Evolutionary conservation across 1,140 invertebrate species (phyloP).

Genomic region (Pseudobourletiella spinata): DNA sequence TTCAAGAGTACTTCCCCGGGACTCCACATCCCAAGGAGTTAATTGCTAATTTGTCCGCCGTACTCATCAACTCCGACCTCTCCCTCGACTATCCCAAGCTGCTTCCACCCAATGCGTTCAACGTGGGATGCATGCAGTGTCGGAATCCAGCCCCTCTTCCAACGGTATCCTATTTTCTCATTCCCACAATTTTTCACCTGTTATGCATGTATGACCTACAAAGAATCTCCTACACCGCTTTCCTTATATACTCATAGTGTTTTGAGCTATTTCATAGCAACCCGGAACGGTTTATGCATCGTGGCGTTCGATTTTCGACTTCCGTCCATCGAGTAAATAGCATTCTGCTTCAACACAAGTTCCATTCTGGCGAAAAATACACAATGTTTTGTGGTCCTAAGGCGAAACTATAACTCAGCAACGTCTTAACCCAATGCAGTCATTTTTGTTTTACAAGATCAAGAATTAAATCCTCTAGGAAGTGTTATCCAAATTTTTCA

Average conservation of each 20-base stretch:
- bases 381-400: no score
- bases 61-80: slow-evolving; percentile 37
- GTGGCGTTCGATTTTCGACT: neutral
- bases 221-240: neutral
- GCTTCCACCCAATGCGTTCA: slow-evolving; percentile 35
- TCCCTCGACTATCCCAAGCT: slow-evolving; percentile 36
- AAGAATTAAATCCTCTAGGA: no score
- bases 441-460: no score
- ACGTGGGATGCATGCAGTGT: slow-evolving; percentile 27
- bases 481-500: no score
- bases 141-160: slow-evolving; percentile 11
- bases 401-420: no score
- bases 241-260: neutral
- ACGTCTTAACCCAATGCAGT: no score
- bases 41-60: slow-evolving; percentile 35
- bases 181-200: neutral
- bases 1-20: slow-evolving; percentile 30
- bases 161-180: slow-evolving; percentile 11
- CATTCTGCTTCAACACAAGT: no score
- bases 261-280: neutral
- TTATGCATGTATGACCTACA: neutral
- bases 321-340: no score
- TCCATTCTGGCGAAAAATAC: no score
- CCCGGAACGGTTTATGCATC: neutral
- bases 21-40: slow-evolving; percentile 33